phyloP scores from a whole-genome alignment of 2,113 vertebrate species.

The Lophura nycthemera region DNA sequence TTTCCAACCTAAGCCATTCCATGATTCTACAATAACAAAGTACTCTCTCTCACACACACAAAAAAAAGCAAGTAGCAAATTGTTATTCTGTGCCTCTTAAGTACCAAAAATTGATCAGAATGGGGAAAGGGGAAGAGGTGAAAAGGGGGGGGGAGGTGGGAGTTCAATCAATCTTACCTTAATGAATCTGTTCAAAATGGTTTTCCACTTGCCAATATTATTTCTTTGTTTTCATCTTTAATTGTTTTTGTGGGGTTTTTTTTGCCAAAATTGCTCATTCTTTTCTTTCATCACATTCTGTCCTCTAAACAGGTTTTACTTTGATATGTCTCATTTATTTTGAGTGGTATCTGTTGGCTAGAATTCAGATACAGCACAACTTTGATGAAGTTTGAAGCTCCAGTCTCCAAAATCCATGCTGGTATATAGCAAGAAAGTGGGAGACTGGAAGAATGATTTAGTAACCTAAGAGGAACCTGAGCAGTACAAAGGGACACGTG shows the following conservation, averaged over 20 bases:
- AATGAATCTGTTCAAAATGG: background rate
- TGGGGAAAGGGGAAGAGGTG: background rate
- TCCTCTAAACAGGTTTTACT: background rate
- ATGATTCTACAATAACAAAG: background rate
- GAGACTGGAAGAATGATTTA: slow-evolving; percentile 9
- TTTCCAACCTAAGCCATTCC: background rate
- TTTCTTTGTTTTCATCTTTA: background rate
- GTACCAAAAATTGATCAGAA: background rate
- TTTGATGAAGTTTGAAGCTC: slow-evolving; percentile 1
- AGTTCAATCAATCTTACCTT: background rate
- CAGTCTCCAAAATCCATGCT: background rate
- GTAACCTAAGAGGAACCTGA: background rate
- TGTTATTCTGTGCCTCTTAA: background rate
- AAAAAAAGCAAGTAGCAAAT: background rate
- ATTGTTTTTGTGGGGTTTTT: background rate
- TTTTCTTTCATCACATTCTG: background rate
- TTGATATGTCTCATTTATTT: background rate
- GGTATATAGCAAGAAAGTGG: background rate
- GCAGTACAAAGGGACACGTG: background rate
- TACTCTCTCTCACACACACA: background rate
- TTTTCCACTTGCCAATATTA: background rate
- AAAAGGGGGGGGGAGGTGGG: background rate
- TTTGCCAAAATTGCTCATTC: background rate
- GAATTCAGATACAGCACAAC: background rate
- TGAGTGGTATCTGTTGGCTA: background rate